Evolutionary conservation across 2,888 invertebrate genomes (phyloP), one percentile per base, ranked within the genome.

Genomic region (Hartigia nigra): DNA sequence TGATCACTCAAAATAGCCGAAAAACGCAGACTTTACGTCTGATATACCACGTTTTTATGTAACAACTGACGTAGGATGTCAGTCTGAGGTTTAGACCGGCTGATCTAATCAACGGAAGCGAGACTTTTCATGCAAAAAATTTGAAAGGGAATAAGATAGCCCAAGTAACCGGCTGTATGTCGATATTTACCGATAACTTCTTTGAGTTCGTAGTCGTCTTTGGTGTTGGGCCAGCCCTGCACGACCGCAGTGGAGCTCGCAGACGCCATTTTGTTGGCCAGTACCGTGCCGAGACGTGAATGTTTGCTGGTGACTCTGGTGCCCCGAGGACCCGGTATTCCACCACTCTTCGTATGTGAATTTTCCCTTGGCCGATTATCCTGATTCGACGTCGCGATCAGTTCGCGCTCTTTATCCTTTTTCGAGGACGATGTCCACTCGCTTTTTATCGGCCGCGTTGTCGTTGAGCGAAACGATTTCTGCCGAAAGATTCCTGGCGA

Each of bases 121-220:
- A 74, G 75, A 75, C 74, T 76, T 69, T 39, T 39, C 69, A 69
- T 69, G 31, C 23, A 34, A 69, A 77, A 74, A 69, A 75, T 36
- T 36, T 9, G 36, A 32, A 31, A 36, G 69, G 11, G n/a, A 69
- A 31, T 31, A 23, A 77, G 32, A 39, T 36, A 55, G 34, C 34
- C 23, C 55, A 70, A 39, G 14, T 23, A 31, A 78, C 34, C 37
- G 31, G 69, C 39, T 32, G 36, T 70, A 36, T 76, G 74, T 79
- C 77, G 75, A 86, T 90, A 94, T 95, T 93, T 93, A 97, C 97
- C 97, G 90, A 98, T 98, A 88, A 98, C 97, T 93, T 98, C 98
- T 87, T 96, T 95, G 88, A 98, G 93, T 92, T 98, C 97, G 92
- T 98, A 98, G 92, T 97, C 97, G 90, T 97, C 97, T 92, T 96